These are phyloP conservation scores for Galeopterus variegatus DNA, from an alignment of 2,113 vertebrate genomes.

Conservation along the genomic window DNA sequence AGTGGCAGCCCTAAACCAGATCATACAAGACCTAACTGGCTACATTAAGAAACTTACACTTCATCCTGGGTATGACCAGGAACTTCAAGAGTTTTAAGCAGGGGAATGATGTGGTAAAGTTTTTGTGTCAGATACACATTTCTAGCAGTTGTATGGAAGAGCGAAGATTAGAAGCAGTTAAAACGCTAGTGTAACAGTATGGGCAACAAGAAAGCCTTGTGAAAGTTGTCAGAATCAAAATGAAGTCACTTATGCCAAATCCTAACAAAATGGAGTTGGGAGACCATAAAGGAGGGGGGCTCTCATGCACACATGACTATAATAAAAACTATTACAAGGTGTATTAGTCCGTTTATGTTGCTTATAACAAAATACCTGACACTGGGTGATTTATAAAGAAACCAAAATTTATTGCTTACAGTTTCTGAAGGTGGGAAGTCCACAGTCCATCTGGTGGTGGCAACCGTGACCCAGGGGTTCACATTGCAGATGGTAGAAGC, in stretches of 20 bases:
- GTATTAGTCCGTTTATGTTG: too few species aligned
- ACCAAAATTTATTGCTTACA: too few species aligned
- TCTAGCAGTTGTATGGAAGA: background rate
- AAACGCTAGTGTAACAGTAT: background rate
- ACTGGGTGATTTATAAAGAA: too few species aligned
- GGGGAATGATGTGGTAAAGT: background rate
- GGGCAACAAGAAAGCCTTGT: background rate
- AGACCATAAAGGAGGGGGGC: background rate
- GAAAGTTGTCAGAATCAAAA: background rate
- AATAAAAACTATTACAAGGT: background rate
- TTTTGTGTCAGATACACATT: background rate
- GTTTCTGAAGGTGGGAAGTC: too few species aligned
- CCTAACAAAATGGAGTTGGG: background rate
- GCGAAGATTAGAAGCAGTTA: conserved; percentile 45
- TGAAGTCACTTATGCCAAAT: background rate
- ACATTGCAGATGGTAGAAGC: too few species aligned
- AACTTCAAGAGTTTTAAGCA: conserved; percentile 58
- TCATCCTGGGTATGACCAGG: background rate
- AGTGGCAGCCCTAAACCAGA: conserved; percentile 21
- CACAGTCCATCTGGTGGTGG: too few species aligned
- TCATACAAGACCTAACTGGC: conserved; percentile 6
- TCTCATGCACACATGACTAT: background rate
- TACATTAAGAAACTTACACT: conserved; percentile 45
- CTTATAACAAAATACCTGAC: too few species aligned
- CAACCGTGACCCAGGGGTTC: too few species aligned